These are phyloP conservation scores for Andrena marginata DNA, from an alignment of 2,888 invertebrate genomes.

Conservation along the genomic window DNA sequence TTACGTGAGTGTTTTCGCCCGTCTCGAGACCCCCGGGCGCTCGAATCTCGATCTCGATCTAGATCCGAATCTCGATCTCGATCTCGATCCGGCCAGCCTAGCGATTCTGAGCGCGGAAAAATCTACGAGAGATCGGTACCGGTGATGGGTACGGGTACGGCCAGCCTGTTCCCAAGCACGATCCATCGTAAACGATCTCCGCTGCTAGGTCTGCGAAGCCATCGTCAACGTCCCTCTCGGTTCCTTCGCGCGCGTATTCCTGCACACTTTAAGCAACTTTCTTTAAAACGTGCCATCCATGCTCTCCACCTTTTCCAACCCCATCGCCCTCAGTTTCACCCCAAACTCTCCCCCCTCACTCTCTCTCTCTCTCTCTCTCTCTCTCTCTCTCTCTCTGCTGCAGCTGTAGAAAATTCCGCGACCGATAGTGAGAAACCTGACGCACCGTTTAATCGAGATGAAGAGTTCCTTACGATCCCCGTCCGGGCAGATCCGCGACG, in stretches of 20 bases:
- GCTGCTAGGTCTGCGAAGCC: slow-evolving; percentile 58
- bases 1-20: slow-evolving; percentile 23
- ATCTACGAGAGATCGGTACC: slow-evolving; percentile 31
- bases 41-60: slow-evolving; percentile 1
- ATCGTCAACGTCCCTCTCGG: slow-evolving; percentile 64
- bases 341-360: background rate
- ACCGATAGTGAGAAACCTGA: too few species aligned
- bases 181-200: slow-evolving; percentile 36
- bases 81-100: slow-evolving; percentile 1
- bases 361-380: background rate
- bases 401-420: too few species aligned
- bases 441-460: too few species aligned
- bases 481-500: too few species aligned
- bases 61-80: background rate
- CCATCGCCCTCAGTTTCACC: too few species aligned
- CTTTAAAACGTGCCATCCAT: slow-evolving; percentile 28
- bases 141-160: background rate
- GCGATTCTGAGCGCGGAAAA: slow-evolving; percentile 29
- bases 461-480: too few species aligned
- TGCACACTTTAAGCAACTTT: slow-evolving; percentile 73
- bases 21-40: background rate
- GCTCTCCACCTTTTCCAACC: background rate
- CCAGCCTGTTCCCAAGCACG: slow-evolving; percentile 40
- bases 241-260: slow-evolving; percentile 72
- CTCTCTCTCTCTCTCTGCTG: too few species aligned